These are phyloP conservation scores for Phortica okadai DNA, from an alignment of 2,888 invertebrate species.

Conservation along the genomic window DNA sequence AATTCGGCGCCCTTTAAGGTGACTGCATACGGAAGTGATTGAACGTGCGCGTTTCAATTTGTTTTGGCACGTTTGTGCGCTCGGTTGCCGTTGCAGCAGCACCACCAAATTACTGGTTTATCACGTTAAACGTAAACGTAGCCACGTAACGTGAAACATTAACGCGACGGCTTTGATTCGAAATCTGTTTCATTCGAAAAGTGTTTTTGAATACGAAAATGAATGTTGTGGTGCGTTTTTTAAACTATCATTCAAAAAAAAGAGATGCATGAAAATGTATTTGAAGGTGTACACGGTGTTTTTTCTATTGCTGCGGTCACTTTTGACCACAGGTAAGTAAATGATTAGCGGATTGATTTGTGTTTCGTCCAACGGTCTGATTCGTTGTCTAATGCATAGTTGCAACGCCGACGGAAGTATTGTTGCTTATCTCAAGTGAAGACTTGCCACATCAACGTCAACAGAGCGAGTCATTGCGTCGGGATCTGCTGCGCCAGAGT, in stretches of 20 bases:
- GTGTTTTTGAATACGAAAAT: neutral
- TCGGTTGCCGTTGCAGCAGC: conserved; percentile 28
- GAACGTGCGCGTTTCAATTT: conserved; percentile 54
- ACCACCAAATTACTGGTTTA: neutral
- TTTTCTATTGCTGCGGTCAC: neutral
- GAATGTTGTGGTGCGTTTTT: no score
- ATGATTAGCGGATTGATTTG: neutral
- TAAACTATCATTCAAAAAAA: no score
- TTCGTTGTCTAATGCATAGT: no score
- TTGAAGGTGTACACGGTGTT: neutral
- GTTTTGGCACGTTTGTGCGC: conserved; percentile 53
- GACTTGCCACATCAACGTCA: conserved; percentile 37
- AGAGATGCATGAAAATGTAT: neutral
- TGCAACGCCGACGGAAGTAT: conserved; percentile 44
- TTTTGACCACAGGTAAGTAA: neutral
- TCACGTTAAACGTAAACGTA: neutral
- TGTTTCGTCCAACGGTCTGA: neutral
- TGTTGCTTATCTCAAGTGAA: conserved; percentile 57
- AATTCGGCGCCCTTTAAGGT: conserved; percentile 18
- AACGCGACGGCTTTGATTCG: neutral
- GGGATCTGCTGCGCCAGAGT: conserved; percentile 48
- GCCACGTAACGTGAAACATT: neutral
- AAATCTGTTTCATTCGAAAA: neutral
- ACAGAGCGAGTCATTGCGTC: conserved; percentile 37
- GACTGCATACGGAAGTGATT: conserved; percentile 14